Conservation (phyloP, 2,797 vertebrate genomes). For the Hydrolagus colliei region DNA sequence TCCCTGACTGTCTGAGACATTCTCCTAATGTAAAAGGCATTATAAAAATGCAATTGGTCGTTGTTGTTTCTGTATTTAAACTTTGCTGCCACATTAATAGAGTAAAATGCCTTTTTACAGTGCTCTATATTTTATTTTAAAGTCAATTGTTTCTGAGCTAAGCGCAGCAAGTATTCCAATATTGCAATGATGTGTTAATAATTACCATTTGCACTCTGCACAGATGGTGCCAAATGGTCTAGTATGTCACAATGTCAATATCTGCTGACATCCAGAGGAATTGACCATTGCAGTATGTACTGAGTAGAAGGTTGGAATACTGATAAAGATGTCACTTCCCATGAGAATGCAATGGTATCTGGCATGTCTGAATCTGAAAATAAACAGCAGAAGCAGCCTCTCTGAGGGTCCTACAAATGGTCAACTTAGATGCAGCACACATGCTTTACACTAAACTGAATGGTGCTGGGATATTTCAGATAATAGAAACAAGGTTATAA, state of each 20-base stretch:
- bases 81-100: background rate
- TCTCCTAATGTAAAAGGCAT: too few relatives aligned
- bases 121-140: background rate
- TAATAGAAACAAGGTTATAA: background rate
- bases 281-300: background rate
- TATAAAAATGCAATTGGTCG: too few relatives aligned
- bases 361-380: background rate
- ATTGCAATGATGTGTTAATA: background rate
- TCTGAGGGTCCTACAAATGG: too few relatives aligned
- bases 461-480: background rate
- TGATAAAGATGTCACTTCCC: background rate
- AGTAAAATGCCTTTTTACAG: background rate
- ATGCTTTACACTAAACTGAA: background rate
- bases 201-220: background rate
- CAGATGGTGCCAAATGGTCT: background rate
- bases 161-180: background rate
- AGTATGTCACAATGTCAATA: background rate
- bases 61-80: too few relatives aligned
- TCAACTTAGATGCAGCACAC: background rate
- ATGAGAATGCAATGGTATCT: background rate
- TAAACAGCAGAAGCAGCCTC: background rate
- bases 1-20: too few relatives aligned
- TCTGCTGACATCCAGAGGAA: background rate
- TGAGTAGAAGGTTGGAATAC: background rate
- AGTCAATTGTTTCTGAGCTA: background rate